Evolutionary conservation across 2,888 invertebrate species (phyloP).

Genomic region (Isoperla grammatica): DNA sequence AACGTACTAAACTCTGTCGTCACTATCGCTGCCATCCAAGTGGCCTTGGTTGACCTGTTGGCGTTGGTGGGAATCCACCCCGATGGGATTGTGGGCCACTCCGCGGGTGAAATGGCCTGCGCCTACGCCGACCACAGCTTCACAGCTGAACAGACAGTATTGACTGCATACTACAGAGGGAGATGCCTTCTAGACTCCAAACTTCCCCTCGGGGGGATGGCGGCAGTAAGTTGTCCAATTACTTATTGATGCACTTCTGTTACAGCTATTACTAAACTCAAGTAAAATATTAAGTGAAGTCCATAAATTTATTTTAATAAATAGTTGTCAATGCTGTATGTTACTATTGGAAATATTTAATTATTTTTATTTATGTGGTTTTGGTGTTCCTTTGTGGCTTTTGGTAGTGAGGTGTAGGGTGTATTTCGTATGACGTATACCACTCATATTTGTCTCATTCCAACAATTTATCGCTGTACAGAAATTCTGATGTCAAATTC

Average conservation of each 20-base stretch:
- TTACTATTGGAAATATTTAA: no score
- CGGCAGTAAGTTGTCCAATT: constrained; percentile 66
- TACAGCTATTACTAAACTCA: no score
- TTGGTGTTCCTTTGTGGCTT: no score
- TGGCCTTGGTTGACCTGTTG: constrained; percentile 89
- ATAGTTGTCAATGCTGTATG: no score
- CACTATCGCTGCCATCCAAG: constrained; percentile 92
- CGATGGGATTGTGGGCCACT: constrained; percentile 95
- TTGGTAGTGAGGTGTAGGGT: no score
- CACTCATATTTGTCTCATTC: no score
- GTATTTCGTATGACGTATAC: no score
- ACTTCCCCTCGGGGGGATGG: constrained; percentile 77
- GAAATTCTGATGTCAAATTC: no score
- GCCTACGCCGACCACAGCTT: constrained; percentile 96
- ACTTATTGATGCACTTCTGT: no score
- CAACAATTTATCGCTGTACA: no score
- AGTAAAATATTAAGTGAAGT: neutral
- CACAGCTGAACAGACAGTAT: constrained; percentile 87
- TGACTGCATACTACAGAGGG: constrained; percentile 93
- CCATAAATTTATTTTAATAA: no score
- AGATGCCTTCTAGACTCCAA: constrained; percentile 72
- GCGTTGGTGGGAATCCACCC: constrained; percentile 69
- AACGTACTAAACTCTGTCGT: constrained; percentile 88
- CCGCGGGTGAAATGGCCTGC: constrained; percentile 89
- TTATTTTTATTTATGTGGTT: neutral